These are phyloP conservation scores for Iphiclides podalirius DNA, from an alignment of 2,888 invertebrate species.

Conservation along the genomic window DNA sequence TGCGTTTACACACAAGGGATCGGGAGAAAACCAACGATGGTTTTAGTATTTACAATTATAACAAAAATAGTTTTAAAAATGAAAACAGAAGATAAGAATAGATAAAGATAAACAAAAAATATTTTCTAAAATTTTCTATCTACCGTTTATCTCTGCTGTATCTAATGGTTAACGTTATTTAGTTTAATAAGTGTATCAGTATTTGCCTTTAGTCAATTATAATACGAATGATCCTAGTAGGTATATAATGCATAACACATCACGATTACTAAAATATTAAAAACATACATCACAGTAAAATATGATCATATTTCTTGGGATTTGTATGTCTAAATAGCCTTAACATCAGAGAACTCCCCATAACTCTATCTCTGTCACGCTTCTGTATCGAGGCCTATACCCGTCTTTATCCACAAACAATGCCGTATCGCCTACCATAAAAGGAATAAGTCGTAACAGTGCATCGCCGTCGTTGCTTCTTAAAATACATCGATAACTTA, in stretches of 20 bases:
- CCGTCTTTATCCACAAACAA: slow-evolving; percentile 73
- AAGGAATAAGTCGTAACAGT: slow-evolving; percentile 58
- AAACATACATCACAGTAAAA: slow-evolving; percentile 9
- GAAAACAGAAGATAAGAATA: no score
- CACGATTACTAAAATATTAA: slow-evolving; percentile 18
- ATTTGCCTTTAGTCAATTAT: no score
- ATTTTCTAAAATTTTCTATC: no score
- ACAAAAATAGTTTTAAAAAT: no score
- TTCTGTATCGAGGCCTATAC: slow-evolving; percentile 32
- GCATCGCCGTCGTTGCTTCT: slow-evolving; percentile 32
- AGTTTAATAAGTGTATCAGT: no score
- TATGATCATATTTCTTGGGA: slow-evolving; percentile 20
- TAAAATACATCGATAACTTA: neutral
- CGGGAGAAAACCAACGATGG: neutral
- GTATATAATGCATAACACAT: neutral
- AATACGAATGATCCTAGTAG: no score
- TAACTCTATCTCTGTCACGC: slow-evolving; percentile 44
- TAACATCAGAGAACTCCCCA: slow-evolving; percentile 28
- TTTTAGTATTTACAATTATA: no score
- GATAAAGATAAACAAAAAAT: no score
- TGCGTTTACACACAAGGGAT: slow-evolving; percentile 11
- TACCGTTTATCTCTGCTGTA: no score
- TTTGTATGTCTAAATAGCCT: slow-evolving; percentile 21
- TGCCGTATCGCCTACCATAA: slow-evolving; percentile 69
- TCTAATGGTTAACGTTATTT: no score